Evolutionary conservation across 2,113 vertebrate species (phyloP), one percentile per base, ranked within the genome.

Genomic region (Polypterus bichir): DNA sequence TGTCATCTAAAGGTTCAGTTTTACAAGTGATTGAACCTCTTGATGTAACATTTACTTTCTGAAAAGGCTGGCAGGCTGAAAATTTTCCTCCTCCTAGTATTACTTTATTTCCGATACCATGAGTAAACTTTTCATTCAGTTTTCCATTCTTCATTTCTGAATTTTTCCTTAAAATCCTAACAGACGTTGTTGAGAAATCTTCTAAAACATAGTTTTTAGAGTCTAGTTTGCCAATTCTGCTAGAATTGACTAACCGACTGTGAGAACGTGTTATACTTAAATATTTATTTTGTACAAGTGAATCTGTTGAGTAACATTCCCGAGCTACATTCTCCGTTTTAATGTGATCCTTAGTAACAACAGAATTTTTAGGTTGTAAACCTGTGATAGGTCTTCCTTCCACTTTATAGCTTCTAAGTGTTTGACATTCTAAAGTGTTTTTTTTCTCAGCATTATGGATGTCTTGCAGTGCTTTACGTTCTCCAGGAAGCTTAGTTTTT

Each of bases 401-500:
- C 5, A 58, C 44, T 49, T 47, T 69, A 53, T 44, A 11, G 5
- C 47, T 0, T 4, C 69, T 68, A 1, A 62, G 65, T 45, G 48
- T 72, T 66, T 74, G 76, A 57, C 54, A 75, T 64, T 0, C 69
- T 72, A 1, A 66, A 66, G 3, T 59, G 73, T 5, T 52, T 52
- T 52, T 52, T 10, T 52, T 10, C 4, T 7, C 10, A 8, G 51
- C 51, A 52, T 52, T 52, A 4, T 3, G 51, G 10, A 52, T 52
- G 51, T 3, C 51, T 52, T 52, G 51, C 51, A 62, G 49, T 4
- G 59, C 3, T 59, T 59, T 63, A n/a, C 69, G 70, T 2, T 61
- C 64, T 4, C 65, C 49, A 46, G 66, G 67, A 63, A 81, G 74
- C 62, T 77, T 47, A 66, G 79, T 73, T 3, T 71, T 72, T 53